Base-by-base conservation (phyloP, 2,888 invertebrate genomes). In the Dryobota labecula region DNA sequence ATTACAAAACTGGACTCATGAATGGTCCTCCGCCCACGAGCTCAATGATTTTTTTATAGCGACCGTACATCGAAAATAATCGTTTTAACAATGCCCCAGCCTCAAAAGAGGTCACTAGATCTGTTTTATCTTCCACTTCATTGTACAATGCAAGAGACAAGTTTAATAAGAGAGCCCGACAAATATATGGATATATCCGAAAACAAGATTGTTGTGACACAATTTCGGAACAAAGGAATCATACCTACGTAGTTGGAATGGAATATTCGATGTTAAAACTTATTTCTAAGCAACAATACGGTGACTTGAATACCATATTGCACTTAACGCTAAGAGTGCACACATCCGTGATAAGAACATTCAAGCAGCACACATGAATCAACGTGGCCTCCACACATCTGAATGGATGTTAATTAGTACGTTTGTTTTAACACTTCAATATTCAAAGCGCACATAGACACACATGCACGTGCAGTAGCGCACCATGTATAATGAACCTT, bases 401-500 rank as follows among this genome's bases (percentile, higher is more conserved):
- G 94, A 94, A 94, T 94, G 92, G 90, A 93, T 92, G 95, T 92
- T 94, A 94, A 94, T 95, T 94, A 94, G 92, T 94, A 91, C 92
- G 92, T 93, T 94, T 93, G 93, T 94, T 93, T 93, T 91, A 92
- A 91, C 92, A 91, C 91, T 91, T 90, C 85, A 85, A 92, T 90
- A 89, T 87, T 85, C 76, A 78, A 87, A 87, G 86, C 80, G 80
- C 84, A 84, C 86, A 84, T 84, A 85, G 84, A 85, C 86, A 87
- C 81, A 85, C 78, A 70, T 66, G 65, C 77, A 75, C 77, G 81
- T 80, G 70, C 78, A 71, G 68, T 85, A 87, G 72, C 70, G 77
- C 78, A 83, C 74, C 70, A 83, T 85, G 82, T 84, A 86, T 88
- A 89, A 88, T 87, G 87, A 89, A 89, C 88, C 90, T 90, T 90